These are phyloP conservation scores for Drosophila ogumai DNA, from an alignment of 1,140 invertebrate genomes.

Conservation along the genomic window DNA sequence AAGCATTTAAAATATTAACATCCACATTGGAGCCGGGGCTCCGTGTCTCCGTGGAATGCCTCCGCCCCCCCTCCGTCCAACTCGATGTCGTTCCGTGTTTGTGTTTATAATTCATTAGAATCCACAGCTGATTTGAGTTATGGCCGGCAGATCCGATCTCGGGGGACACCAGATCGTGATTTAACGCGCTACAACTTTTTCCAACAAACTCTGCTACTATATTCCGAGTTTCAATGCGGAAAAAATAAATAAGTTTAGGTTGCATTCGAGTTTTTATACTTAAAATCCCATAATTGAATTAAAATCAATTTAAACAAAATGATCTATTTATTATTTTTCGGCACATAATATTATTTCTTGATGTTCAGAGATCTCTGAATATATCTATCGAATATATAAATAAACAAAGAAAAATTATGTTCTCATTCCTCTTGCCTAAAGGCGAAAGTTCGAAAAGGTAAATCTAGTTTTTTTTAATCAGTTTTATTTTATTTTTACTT, in stretches of 20 bases:
- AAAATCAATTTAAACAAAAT: no score
- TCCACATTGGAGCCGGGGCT: constrained; percentile 51
- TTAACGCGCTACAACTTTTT: not conserved
- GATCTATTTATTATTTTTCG: no score
- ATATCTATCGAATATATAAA: no score
- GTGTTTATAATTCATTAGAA: constrained; percentile 66
- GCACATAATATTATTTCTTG: no score
- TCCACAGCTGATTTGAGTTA: constrained; percentile 48
- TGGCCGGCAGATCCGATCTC: constrained; percentile 11
- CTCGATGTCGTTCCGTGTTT: constrained; percentile 13
- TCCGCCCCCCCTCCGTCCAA: not conserved
- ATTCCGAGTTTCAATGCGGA: not conserved
- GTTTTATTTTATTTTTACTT: no score
- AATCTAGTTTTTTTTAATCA: no score
- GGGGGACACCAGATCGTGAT: not conserved
- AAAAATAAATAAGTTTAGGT: not conserved
- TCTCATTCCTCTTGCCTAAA: no score
- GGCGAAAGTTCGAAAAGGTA: no score
- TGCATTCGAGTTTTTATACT: not conserved
- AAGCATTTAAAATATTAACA: constrained; percentile 82
- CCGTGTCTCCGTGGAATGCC: constrained; percentile 32
- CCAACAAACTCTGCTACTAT: no score
- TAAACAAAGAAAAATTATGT: no score
- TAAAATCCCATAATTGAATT: no score
- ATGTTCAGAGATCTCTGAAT: no score